phyloP scores from a whole-genome alignment of 1,140 invertebrate genomes.

The Meloidogyne hapla region DNA sequence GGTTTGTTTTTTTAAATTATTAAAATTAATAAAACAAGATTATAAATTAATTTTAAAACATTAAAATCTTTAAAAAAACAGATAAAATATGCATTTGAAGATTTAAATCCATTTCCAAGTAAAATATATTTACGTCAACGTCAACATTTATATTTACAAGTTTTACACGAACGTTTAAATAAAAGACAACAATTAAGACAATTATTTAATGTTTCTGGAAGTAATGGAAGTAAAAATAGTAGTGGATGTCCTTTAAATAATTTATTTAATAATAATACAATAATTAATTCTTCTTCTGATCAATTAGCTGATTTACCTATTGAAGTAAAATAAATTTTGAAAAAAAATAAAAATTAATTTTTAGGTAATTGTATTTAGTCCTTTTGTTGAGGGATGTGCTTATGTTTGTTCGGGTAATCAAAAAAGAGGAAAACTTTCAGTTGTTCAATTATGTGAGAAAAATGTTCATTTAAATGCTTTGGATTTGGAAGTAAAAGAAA shows the following conservation, averaged over 20 bases:
- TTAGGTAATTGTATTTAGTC: slow-evolving; percentile 47
- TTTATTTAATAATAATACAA: background rate
- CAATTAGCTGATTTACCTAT: slow-evolving; percentile 58
- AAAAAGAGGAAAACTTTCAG: slow-evolving; percentile 65
- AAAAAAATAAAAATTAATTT: background rate
- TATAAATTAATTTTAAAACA: background rate
- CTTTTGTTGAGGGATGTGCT: slow-evolving; percentile 38
- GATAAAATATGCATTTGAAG: slow-evolving; percentile 67
- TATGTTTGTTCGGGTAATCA: slow-evolving; percentile 67
- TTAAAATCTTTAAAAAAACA: background rate
- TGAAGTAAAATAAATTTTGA: slow-evolving; percentile 17
- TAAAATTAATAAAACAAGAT: background rate
- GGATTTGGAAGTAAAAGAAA: slow-evolving; percentile 64
- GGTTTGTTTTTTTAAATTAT: slow-evolving; percentile 48
- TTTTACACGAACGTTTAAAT: slow-evolving; percentile 66
- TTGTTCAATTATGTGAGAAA: slow-evolving; percentile 62
- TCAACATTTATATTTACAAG: slow-evolving; percentile 66
- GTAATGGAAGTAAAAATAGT: background rate
- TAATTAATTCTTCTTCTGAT: slow-evolving; percentile 35
- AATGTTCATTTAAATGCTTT: slow-evolving; percentile 65
- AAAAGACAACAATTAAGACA: slow-evolving; percentile 63
- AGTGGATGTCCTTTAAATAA: background rate
- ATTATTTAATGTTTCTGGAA: slow-evolving; percentile 46
- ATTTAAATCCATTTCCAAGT: slow-evolving; percentile 67
- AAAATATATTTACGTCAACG: slow-evolving; percentile 65